phyloP scores from a whole-genome alignment of 2,888 invertebrate genomes.

The Drosophila recens region DNA sequence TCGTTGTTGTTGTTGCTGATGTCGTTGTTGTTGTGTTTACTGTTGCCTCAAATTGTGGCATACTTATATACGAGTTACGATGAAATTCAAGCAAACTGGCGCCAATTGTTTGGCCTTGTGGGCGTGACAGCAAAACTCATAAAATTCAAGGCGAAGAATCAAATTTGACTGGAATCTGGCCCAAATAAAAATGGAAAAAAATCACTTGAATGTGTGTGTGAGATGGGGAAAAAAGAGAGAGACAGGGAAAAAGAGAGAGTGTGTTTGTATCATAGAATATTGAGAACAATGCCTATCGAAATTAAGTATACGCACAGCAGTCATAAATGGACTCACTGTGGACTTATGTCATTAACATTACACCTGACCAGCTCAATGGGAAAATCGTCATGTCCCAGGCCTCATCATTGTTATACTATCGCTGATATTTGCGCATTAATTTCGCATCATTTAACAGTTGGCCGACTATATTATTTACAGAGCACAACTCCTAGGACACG shows the following conservation, averaged over 20 bases:
- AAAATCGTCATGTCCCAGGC: slow-evolving; percentile 18
- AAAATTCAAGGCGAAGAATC: slow-evolving; percentile 37
- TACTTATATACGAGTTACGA: slow-evolving; percentile 57
- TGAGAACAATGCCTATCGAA: slow-evolving; percentile 9
- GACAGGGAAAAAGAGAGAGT: slow-evolving; percentile 3
- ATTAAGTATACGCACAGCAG: slow-evolving; percentile 41
- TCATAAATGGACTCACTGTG: slow-evolving; percentile 37
- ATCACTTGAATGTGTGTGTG: background rate
- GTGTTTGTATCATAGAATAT: slow-evolving; percentile 11
- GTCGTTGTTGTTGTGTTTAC: slow-evolving; percentile 5
- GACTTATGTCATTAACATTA: slow-evolving; percentile 68
- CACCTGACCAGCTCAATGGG: slow-evolving; percentile 39
- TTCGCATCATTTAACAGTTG: slow-evolving; percentile 71
- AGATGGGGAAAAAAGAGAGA: background rate
- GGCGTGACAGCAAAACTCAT: slow-evolving; percentile 42
- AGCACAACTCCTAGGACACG: slow-evolving; percentile 34
- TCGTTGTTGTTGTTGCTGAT: slow-evolving; percentile 13
- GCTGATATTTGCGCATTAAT: slow-evolving; percentile 72
- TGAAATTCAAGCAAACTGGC: slow-evolving; percentile 53
- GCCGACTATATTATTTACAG: slow-evolving; percentile 61
- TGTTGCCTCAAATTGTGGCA: slow-evolving; percentile 25
- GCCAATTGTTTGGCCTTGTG: slow-evolving; percentile 52
- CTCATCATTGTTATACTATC: slow-evolving; percentile 12
- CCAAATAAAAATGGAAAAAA: slow-evolving; percentile 12
- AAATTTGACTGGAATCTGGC: slow-evolving; percentile 24